phyloP scores from a whole-genome alignment of 92 coral and sea anemone genomes.

The Umimayanthus chanpuru region DNA sequence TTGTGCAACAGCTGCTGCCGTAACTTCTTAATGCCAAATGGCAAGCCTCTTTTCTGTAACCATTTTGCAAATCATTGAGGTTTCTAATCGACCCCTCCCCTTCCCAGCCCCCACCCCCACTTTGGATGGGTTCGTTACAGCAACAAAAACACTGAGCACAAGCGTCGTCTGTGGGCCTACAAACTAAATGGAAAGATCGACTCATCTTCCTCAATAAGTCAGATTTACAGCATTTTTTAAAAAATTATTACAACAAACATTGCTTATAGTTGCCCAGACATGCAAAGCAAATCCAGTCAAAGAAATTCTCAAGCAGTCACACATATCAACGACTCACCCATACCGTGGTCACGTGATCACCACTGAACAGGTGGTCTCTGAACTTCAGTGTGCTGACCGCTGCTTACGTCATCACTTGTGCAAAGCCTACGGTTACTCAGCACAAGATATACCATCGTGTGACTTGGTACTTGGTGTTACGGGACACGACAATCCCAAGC shows the following conservation, averaged over 20 bases:
- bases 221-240: not conserved
- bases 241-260: not conserved
- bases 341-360: slow-evolving; percentile 2
- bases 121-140: too few relatives aligned
- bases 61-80: too few relatives aligned
- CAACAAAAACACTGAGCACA: too few relatives aligned
- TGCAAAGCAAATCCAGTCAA: not conserved
- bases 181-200: too few relatives aligned
- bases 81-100: too few relatives aligned
- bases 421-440: slow-evolving; percentile 1
- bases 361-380: not conserved
- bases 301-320: not conserved
- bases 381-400: slow-evolving; percentile 35
- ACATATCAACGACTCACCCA: not conserved
- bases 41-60: too few relatives aligned
- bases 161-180: too few relatives aligned
- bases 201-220: not conserved
- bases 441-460: not conserved
- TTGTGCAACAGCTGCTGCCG: too few relatives aligned
- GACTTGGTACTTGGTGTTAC: slow-evolving; percentile 16
- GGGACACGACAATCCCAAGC: not conserved
- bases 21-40: too few relatives aligned
- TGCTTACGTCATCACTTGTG: slow-evolving; percentile 39
- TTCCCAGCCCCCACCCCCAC: too few relatives aligned
- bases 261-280: slow-evolving; percentile 9